Base-by-base conservation (phyloP, 2,797 vertebrate genomes). In the Ctenochaetus hawaiiensis region DNA sequence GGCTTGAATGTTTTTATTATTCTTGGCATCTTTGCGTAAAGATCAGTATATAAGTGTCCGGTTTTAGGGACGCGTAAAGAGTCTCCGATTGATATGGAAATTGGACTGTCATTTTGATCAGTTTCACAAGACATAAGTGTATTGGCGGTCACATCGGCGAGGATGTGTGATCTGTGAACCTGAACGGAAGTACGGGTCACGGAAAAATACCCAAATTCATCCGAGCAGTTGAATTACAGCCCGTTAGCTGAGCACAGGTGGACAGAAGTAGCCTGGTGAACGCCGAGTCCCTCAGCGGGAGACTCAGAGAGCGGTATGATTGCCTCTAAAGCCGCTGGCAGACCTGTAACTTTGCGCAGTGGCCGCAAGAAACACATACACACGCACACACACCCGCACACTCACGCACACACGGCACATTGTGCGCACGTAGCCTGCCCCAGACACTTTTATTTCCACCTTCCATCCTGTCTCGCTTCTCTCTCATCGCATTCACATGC, bases 341-440 rank as follows among this genome's bases (percentile, higher is more conserved):
- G 75, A 90, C 72, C 81, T 83, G 80, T 76, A 94, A 94, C 91
- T 94, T 94, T 94, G 91, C 92, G 93, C 93, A 93, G 89, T 92
- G 90, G 80, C 86, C 77, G 81, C 87, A 87, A 72, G 47, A 85
- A 68, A 78, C 72, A 67, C 72, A 20, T 67, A 10, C 74, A 44
- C 75, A 2, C 80, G 4, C 77, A 0, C 67, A 13, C 61, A 11
- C 14, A 2, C 49, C n/a, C 56, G 3, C 54, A 26, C 59, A 6
- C 23, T 1, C 66, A 37, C 65, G 2, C 71, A 43, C 52, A 22
- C 61, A 53, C 26, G 8, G 26, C 57, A 39, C 57, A 30, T 54
- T 62, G 58, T 68, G 78, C 67, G 57, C 80, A 64, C 34, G 44
- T 16, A 57, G 18, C 47, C 34, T 47, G 68, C 58, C 66, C 60